Conservation (phyloP, 2,797 vertebrate genomes). For the Girardinus metallicus region DNA sequence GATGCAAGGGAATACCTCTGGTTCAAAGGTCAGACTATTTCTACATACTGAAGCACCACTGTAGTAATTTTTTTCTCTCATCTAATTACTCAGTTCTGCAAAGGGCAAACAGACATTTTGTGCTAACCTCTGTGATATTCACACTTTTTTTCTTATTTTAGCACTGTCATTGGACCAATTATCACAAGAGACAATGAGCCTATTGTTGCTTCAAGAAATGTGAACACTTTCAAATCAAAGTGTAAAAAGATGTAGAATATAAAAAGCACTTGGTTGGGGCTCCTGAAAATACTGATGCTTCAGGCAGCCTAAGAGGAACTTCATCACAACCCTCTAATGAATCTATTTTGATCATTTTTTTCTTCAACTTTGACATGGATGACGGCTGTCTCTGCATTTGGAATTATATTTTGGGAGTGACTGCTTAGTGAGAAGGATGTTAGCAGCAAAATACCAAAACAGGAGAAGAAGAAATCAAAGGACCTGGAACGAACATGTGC, state of each 20-base stretch:
- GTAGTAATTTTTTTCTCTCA: slow-evolving; percentile 28
- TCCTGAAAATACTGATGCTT: slow-evolving; percentile 59
- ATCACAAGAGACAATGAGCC: slow-evolving; percentile 66
- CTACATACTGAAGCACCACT: slow-evolving; percentile 19
- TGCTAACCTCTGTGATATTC: slow-evolving; percentile 20
- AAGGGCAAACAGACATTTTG: slow-evolving; percentile 17
- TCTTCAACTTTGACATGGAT: slow-evolving; percentile 57
- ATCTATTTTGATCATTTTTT: slow-evolving; percentile 66
- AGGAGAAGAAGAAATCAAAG: slow-evolving; percentile 48
- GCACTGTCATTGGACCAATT: slow-evolving; percentile 68
- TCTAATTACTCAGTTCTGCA: slow-evolving; percentile 20
- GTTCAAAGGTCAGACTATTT: slow-evolving; percentile 61
- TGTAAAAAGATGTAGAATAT: slow-evolving; percentile 75
- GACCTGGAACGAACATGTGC: slow-evolving; percentile 35
- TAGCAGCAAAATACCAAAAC: slow-evolving; percentile 26
- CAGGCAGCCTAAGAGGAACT: slow-evolving; percentile 65
- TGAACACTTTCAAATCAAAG: slow-evolving; percentile 69
- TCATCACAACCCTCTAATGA: slow-evolving; percentile 75
- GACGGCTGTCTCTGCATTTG: slow-evolving; percentile 58
- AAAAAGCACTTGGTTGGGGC: slow-evolving; percentile 69
- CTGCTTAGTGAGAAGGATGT: slow-evolving; percentile 51
- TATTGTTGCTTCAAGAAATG: slow-evolving; percentile 62
- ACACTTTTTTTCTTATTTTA: slow-evolving; percentile 59
- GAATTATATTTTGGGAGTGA: slow-evolving; percentile 56
- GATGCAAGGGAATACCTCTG: slow-evolving; percentile 39